Base-by-base conservation (phyloP, 2,888 invertebrate species). In the Latheticus oryzae region DNA sequence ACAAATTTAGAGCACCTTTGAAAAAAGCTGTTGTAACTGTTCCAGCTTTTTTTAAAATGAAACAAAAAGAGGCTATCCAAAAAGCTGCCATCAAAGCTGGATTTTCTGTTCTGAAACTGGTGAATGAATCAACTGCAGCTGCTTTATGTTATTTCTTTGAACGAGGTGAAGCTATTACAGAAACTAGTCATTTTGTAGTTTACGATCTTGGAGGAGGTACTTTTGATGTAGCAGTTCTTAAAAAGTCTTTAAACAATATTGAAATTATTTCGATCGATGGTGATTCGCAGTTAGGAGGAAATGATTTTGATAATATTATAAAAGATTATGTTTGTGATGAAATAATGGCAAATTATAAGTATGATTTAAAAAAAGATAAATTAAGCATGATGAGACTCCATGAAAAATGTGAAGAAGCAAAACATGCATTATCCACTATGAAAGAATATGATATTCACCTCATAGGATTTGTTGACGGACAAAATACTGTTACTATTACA, bases 181-280 rank as follows among this genome's bases (percentile, higher is more conserved):
- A 57, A 8, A 16, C 43, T 9, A 61, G 33, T 16, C 62, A 63
- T 23, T 50, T 66, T 9, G 24, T 67, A 7, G 65, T 68, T 23
- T 68, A 62, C 32, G 70, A 70, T 57, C 62, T 69, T 11, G 71
- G 68, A 3, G 67, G 67, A 8, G 68, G 69, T 8, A 69, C 69
- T 4, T 67, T 69, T 30, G 69, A 71, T 23, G 66, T 71, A 5
- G 67, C 69, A 1, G 60, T 70, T 16, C 32, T 68, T 4, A 58
- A 28, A n/a, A 16, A 23, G 2, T 3, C 0, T 13, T 1, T 5
- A 7, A n/a, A 30, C 1, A 48, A 56, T 4, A 56, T 63, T 19
- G 58, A 57, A 13, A 66, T 68, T 9, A 55, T 63, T 11, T 56
- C 60, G 15, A 61, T 68, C n/a, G 64, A 62, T 28, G 71, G 71